Base-by-base conservation (phyloP, 2,797 vertebrate species). In the Dendrocincla fuliginosa region DNA sequence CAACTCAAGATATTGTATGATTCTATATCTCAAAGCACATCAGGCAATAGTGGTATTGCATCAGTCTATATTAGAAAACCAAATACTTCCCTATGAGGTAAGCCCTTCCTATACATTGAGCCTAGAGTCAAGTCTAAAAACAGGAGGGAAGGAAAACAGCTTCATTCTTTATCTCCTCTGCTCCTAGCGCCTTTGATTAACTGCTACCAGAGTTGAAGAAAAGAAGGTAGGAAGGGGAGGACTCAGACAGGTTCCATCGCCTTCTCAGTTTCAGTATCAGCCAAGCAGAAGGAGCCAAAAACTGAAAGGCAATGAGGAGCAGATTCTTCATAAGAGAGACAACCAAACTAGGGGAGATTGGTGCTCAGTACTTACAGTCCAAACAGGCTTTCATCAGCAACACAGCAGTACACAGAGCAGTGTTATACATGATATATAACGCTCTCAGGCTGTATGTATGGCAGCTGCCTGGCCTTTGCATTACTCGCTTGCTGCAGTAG, bases 401-500 rank as follows among this genome's bases (percentile, higher is more conserved):
- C 46, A 39, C 52, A 87, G 70, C 23, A 53, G 39, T 11, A 37
- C 13, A 9, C 7, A 79, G 32, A 60, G 50, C 37, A 65, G 46
- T 1, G 10, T 25, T 22, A 73, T 0, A 47, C 9, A 2, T 5
- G 11, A 41, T 1, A 10, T 4, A 13, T 5, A 56, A 37, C 4
- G 50, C 41, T 59, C 46, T 61, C 39, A 28, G 64, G 42, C 55
- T 80, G n/a, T 6, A 39, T 2, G 3, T 3, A 32, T 13, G 41
- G 25, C 25, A 30, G 32, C 39, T 65, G 71, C 47, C 55, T 32
- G 11, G 17, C n/a, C 42, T 47, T n/a, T 44, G 44, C 14, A 63
- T 19, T 32, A 4, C 56, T 25, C 41, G 35, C 28, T 57, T 28
- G 47, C 39, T 89, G 77, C 57, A 59, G 30, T 53, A 59, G 56